Evolutionary conservation across 2,113 vertebrate species (phyloP).

Genomic region (Nycticryphes semicollaris): DNA sequence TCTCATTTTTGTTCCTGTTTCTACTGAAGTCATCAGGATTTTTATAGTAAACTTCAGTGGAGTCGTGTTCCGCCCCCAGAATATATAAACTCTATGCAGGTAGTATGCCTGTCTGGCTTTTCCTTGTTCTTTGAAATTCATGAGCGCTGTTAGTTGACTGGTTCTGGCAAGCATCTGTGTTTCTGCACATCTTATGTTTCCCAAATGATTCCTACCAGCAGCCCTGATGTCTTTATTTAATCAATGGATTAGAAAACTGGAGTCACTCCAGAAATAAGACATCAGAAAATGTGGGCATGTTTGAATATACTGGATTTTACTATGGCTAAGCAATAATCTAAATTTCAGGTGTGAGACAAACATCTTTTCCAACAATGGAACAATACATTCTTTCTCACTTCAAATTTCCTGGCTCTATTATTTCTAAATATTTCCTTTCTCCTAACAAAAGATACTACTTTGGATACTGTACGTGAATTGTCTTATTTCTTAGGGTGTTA

Average conservation of each 20-base stretch:
- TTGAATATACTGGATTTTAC: background rate
- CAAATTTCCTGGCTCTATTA: background rate
- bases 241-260: constrained; percentile 7
- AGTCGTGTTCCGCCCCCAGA: background rate
- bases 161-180: constrained; percentile 19
- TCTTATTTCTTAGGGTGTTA: background rate
- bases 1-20: background rate
- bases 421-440: background rate
- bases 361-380: background rate
- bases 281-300: background rate
- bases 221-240: constrained; percentile 23
- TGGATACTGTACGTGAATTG: background rate
- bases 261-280: background rate
- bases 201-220: background rate
- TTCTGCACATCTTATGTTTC: background rate
- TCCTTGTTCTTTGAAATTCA: constrained; percentile 3
- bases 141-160: background rate
- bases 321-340: background rate
- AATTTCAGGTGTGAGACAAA: background rate
- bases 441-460: background rate
- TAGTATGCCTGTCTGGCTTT: background rate
- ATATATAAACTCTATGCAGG: background rate
- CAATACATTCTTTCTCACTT: background rate
- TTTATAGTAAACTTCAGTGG: background rate
- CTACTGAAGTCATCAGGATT: background rate